These are phyloP conservation scores for Lasaia peninsularis DNA, from an alignment of 1,140 invertebrate genomes.

Conservation along the genomic window DNA sequence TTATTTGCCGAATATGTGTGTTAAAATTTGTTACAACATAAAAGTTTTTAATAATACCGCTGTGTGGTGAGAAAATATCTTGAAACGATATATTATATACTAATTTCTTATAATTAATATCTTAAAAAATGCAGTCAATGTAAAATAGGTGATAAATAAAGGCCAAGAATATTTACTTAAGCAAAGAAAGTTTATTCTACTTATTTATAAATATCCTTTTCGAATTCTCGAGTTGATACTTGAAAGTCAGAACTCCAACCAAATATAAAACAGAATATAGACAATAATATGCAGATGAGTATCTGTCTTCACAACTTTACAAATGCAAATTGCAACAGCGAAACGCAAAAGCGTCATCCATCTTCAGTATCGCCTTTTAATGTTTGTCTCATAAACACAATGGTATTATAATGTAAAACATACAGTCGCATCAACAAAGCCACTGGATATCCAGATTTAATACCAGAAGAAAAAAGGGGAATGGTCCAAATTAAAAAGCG, in stretches of 20 bases:
- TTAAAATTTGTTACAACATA: no score
- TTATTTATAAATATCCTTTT: no score
- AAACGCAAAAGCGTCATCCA: conserved; percentile 29
- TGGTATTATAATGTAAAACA: conserved; percentile 39
- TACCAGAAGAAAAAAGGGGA: conserved; percentile 67
- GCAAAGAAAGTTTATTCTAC: no score
- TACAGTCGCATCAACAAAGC: conserved; percentile 46
- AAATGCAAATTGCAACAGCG: conserved; percentile 31
- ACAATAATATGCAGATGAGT: background rate
- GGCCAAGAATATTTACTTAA: no score
- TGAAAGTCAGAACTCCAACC: background rate
- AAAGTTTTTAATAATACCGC: no score
- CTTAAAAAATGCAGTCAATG: no score
- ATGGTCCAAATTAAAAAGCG: conserved; percentile 75
- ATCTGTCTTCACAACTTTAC: conserved; percentile 26
- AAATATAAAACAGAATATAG: background rate
- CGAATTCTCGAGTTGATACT: background rate
- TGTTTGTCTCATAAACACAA: conserved; percentile 30
- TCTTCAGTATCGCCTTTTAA: conserved; percentile 31
- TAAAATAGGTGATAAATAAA: no score
- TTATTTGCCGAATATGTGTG: no score
- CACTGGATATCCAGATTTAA: conserved; percentile 64
- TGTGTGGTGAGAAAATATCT: no score
- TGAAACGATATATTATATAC: no score
- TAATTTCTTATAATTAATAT: no score